These are phyloP conservation scores for Zalophus californianus DNA, from an alignment of 2,797 vertebrate species.

Conservation along the genomic window DNA sequence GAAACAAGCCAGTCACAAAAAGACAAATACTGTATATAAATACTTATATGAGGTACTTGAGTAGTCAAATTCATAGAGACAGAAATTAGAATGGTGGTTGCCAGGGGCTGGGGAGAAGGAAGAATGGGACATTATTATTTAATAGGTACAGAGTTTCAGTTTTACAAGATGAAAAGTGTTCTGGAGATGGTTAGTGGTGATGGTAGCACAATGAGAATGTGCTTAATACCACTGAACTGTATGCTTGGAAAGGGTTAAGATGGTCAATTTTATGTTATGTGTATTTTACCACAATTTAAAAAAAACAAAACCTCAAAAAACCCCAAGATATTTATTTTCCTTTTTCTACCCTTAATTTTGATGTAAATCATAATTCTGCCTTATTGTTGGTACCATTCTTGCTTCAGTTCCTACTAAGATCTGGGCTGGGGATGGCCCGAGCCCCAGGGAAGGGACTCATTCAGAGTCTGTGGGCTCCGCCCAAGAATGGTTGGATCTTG, in stretches of 20 bases:
- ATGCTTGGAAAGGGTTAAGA: background rate
- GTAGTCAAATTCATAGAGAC: background rate
- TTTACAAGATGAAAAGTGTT: background rate
- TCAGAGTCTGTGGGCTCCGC: background rate
- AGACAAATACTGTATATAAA: background rate
- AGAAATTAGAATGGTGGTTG: background rate
- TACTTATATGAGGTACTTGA: background rate
- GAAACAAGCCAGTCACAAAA: background rate
- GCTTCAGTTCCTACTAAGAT: background rate
- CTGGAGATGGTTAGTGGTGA: background rate
- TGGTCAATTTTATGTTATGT: background rate
- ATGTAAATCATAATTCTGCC: constrained; percentile 23
- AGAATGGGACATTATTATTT: background rate
- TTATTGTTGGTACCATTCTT: background rate
- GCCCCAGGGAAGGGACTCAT: background rate
- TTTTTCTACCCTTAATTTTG: background rate
- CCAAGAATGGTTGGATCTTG: background rate
- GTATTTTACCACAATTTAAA: background rate
- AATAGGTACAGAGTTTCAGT: background rate
- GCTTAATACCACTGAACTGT: background rate
- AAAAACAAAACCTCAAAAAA: background rate
- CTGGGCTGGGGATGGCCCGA: background rate
- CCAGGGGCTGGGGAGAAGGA: background rate
- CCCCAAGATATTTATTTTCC: background rate
- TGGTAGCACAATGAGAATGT: background rate